A percentile compares a stretch with the other conserved stretches of the same genome.
phyloP scores from a whole-genome alignment of 2,888 invertebrate species.

The Campoplex nolae region DNA sequence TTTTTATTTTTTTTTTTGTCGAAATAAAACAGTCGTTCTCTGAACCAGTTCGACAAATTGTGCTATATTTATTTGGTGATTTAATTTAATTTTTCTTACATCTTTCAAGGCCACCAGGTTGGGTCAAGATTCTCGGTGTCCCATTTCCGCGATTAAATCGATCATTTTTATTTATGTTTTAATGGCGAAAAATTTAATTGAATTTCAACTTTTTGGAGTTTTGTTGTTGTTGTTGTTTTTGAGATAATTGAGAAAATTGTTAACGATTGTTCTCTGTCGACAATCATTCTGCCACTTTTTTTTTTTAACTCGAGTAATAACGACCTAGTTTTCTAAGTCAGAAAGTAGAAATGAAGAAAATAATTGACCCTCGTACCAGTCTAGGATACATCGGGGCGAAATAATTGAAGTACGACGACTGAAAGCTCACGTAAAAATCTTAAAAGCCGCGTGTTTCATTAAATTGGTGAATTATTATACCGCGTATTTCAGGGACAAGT shows the following conservation, averaged over 20 bases:
- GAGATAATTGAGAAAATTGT: not conserved
- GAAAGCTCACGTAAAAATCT: not conserved
- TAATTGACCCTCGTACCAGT: not conserved
- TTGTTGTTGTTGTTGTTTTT: no score
- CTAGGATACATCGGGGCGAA: not conserved
- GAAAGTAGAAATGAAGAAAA: not conserved
- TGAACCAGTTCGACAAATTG: conserved; percentile 3
- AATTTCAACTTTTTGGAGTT: not conserved
- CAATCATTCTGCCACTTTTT: no score
- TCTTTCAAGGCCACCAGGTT: not conserved
- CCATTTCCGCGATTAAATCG: not conserved
- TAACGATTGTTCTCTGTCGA: no score
- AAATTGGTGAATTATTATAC: not conserved
- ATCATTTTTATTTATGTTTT: not conserved
- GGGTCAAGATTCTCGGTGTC: not conserved
- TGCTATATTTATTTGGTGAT: not conserved
- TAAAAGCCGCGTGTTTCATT: not conserved
- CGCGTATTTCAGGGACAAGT: not conserved
- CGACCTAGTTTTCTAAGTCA: not conserved
- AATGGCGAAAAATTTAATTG: no score
- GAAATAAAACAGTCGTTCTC: not conserved
- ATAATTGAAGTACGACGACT: not conserved
- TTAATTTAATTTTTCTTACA: not conserved
- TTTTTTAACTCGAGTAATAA: no score
- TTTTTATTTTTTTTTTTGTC: not conserved